These are phyloP conservation scores for Panzeria rudis DNA, from an alignment of 2,888 invertebrate genomes.

Conservation along the genomic window DNA sequence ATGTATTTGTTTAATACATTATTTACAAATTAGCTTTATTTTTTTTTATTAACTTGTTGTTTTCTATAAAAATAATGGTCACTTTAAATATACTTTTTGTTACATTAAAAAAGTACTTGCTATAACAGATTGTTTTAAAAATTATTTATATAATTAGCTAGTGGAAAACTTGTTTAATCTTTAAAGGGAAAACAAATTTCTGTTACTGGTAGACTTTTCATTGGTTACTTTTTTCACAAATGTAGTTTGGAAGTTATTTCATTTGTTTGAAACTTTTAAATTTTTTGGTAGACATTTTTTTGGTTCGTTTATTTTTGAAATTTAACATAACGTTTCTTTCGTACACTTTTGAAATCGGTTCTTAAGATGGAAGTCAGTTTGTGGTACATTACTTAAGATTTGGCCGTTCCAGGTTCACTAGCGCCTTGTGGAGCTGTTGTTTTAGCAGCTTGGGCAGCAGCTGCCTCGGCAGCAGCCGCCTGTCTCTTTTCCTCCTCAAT, in stretches of 20 bases:
- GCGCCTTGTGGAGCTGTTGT: slow-evolving; percentile 81
- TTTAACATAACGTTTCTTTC: slow-evolving; percentile 50
- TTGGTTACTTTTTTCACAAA: slow-evolving; percentile 21
- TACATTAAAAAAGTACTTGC: slow-evolving; percentile 24
- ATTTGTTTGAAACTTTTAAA: not conserved
- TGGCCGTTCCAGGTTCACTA: slow-evolving; percentile 55
- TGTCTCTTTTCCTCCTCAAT: slow-evolving; percentile 83
- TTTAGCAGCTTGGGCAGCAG: slow-evolving; percentile 83
- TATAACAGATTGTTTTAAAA: slow-evolving; percentile 7
- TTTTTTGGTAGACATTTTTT: slow-evolving; percentile 60
- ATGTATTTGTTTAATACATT: slow-evolving; percentile 24
- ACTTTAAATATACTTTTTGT: slow-evolving; percentile 47
- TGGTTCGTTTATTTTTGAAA: slow-evolving; percentile 46
- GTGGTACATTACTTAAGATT: slow-evolving; percentile 62
- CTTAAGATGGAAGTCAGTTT: slow-evolving; percentile 64
- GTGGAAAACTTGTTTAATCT: slow-evolving; percentile 67
- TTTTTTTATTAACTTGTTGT: slow-evolving; percentile 8
- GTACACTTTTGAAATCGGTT: slow-evolving; percentile 43
- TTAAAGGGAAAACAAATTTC: slow-evolving; percentile 58
- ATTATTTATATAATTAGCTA: slow-evolving; percentile 47
- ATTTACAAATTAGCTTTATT: slow-evolving; percentile 48
- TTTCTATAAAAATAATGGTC: slow-evolving; percentile 64
- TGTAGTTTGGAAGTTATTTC: slow-evolving; percentile 62
- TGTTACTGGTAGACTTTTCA: slow-evolving; percentile 49
- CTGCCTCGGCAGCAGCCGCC: slow-evolving; percentile 84